These are phyloP conservation scores for Zaprionus taronus DNA, from an alignment of 1,140 invertebrate species.

Conservation along the genomic window DNA sequence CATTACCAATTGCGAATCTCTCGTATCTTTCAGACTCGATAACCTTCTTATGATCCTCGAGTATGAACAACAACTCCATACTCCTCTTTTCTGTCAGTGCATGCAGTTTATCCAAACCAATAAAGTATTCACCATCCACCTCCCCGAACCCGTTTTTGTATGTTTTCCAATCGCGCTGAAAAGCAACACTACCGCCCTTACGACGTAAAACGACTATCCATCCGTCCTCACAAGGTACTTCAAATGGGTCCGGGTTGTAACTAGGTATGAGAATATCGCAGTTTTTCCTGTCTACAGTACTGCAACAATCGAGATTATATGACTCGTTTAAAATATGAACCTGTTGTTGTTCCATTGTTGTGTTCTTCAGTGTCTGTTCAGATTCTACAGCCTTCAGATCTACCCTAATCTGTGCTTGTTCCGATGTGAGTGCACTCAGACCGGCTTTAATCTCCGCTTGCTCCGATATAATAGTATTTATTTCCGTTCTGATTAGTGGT, in stretches of 20 bases:
- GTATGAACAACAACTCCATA: slow-evolving; percentile 1
- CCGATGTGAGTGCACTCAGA: too few relatives aligned
- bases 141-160: not conserved
- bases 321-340: too few relatives aligned
- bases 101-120: not conserved
- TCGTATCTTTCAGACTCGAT: not conserved
- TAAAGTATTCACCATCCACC: not conserved
- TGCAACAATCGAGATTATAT: not conserved
- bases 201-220: slow-evolving; percentile 4
- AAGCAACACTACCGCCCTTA: not conserved
- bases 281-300: not conserved
- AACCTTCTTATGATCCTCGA: not conserved
- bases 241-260: not conserved
- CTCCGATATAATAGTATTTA: not conserved
- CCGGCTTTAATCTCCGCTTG: not conserved
- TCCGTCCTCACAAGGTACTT: not conserved
- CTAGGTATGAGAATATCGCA: not conserved
- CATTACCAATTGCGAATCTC: not conserved
- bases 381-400: too few relatives aligned
- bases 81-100: not conserved
- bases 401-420: not conserved
- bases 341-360: not conserved
- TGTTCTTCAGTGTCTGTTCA: too few relatives aligned
- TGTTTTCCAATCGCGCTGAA: not conserved
- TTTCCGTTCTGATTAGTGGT: not conserved